These are phyloP conservation scores for Brachyhypopomus occidentalis DNA, from an alignment of 2,113 vertebrate species.

Conservation along the genomic window DNA sequence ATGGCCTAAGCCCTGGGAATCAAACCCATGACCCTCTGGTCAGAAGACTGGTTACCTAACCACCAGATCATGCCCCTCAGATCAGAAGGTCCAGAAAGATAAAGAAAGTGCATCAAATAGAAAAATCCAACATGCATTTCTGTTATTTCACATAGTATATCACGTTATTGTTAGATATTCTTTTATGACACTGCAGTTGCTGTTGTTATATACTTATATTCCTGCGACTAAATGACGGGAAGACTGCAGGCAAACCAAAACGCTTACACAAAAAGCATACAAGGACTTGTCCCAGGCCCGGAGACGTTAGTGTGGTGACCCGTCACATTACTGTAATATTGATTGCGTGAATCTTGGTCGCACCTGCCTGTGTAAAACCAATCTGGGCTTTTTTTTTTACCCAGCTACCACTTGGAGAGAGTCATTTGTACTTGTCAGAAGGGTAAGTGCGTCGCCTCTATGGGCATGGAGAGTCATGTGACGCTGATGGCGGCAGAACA, in stretches of 20 bases:
- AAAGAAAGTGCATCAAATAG: too few relatives aligned
- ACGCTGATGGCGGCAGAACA: neutral
- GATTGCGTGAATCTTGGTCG: neutral
- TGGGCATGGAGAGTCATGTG: constrained; percentile 3
- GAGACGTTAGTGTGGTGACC: neutral
- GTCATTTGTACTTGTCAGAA: constrained; percentile 15
- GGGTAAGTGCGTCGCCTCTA: constrained; percentile 1
- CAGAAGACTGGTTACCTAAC: too few relatives aligned
- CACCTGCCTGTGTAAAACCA: constrained; percentile 1
- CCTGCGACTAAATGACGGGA: neutral
- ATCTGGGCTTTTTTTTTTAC: neutral
- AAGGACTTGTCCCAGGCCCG: neutral
- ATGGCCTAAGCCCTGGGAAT: too few relatives aligned
- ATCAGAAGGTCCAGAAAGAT: neutral
- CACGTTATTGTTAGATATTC: too few relatives aligned
- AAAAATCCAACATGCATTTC: neutral
- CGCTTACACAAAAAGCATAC: neutral
- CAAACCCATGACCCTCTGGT: too few relatives aligned
- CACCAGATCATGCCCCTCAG: too few relatives aligned
- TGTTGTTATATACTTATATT: neutral
- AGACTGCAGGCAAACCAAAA: neutral
- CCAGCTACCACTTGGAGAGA: constrained; percentile 10
- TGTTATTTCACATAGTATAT: neutral
- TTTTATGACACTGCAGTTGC: neutral
- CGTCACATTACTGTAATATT: constrained; percentile 2